Evolutionary conservation across 2,888 invertebrate genomes (phyloP), one percentile per base, ranked within the genome.

Genomic region (Portevinia maculata): DNA sequence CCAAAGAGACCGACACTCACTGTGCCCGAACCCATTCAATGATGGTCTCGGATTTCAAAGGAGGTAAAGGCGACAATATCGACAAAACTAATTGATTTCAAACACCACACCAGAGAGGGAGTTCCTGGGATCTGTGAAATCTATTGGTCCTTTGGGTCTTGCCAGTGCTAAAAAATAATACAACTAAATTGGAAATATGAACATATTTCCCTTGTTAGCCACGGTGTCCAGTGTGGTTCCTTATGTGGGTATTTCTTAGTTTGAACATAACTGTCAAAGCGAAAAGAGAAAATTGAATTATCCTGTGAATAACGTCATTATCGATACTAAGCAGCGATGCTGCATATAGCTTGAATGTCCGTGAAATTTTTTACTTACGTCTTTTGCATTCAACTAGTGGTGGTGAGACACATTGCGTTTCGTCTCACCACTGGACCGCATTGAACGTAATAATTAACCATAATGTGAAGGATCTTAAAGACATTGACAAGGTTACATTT

Each of bases 81-180:
- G 88, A 89, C 89, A 90, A 90, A 90, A 89, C 90, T 90, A 90
- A 90, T 90, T 90, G 90, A 90, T 90, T 90, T 89, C 87, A 88
- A 89, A 88, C 88, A 87, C 86, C 86, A 86, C 57, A 73, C 9
- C 57, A 48, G 32, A 64, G 78, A 59, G 84, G 79, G 84, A 74
- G 84, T 84, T 69, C 52, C 79, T 69, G 44, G 55, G 62, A 69
- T 64, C 59, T 60, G 52, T 57, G 48, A 79, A 89, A 89, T 87
- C 87, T 86, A 84, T 79, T 86, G 85, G 78, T 85, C 84, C 84
- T 85, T 67, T 84, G 85, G 86, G 86, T 60, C 65, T 55, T 52
- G 74, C 60, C 46, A 70, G 57, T 70, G 81, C 71, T 71, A 78
- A 83, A 78, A 83, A 79, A 32, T 55, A 60, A 64, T 37, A 69